These are phyloP conservation scores for Listronotus bonariensis DNA, from an alignment of 1,140 invertebrate genomes.

Conservation along the genomic window DNA sequence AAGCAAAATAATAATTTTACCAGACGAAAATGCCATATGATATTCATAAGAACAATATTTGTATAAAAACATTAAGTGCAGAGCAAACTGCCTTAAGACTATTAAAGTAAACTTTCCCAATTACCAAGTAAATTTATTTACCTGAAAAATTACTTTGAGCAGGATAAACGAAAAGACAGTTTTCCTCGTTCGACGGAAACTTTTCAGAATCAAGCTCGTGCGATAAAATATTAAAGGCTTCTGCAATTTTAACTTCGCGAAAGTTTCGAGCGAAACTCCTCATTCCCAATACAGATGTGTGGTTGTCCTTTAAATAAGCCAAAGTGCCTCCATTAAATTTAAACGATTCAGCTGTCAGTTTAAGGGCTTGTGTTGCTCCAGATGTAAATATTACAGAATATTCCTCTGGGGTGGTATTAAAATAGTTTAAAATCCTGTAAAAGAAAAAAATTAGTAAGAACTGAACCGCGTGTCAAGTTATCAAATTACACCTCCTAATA, in stretches of 20 bases:
- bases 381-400: conserved; percentile 92
- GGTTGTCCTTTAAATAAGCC: conserved; percentile 87
- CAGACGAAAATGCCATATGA: too few relatives aligned
- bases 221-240: conserved; percentile 45
- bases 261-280: conserved; percentile 59
- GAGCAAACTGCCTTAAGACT: too few relatives aligned
- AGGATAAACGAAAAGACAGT: conserved; percentile 83
- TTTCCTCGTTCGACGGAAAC: conserved; percentile 41
- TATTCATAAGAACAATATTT: too few relatives aligned
- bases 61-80: too few relatives aligned
- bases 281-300: conserved; percentile 86
- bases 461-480: not conserved
- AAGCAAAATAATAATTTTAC: too few relatives aligned
- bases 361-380: conserved; percentile 83
- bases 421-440: conserved; percentile 79
- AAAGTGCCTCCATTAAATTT: conserved; percentile 65
- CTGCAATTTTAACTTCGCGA: conserved; percentile 46
- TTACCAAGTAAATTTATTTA: conserved; percentile 6
- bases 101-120: too few relatives aligned
- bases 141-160: conserved; percentile 87
- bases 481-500: too few relatives aligned
- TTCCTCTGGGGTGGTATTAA: conserved; percentile 78
- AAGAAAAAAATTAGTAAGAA: too few relatives aligned
- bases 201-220: conserved; percentile 4
- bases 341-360: conserved; percentile 84